Conservation (phyloP, 2,113 vertebrate species). For the Strix aluco region DNA sequence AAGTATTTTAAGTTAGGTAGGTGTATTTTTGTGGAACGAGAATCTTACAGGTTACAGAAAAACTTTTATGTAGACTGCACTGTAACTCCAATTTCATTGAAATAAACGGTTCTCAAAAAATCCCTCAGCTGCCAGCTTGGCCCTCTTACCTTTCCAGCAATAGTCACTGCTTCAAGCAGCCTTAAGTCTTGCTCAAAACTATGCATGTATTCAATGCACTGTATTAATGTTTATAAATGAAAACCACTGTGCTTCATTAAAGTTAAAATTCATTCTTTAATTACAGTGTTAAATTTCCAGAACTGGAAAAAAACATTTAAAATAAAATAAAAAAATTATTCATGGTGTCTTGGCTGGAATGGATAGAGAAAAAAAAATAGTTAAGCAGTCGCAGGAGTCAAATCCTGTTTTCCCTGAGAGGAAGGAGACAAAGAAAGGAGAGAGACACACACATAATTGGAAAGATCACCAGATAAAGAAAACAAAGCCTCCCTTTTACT, state of each 20-base stretch:
- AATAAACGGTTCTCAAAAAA: background rate
- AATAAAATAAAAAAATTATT: background rate
- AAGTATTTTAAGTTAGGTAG: background rate
- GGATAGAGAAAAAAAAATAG: background rate
- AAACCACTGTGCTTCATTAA: background rate
- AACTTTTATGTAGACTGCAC: background rate
- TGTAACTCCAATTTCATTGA: background rate
- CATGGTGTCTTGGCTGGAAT: background rate
- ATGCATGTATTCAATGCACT: background rate
- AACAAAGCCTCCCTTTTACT: background rate
- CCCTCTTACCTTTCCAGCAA: background rate
- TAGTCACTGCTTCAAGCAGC: background rate
- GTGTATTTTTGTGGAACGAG: background rate
- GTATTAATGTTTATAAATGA: background rate
- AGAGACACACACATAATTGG: background rate
- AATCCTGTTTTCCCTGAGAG: background rate
- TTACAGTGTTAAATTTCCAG: background rate
- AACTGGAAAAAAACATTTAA: background rate
- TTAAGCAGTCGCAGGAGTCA: background rate
- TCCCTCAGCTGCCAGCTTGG: background rate
- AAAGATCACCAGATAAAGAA: background rate
- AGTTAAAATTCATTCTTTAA: conserved; percentile 14
- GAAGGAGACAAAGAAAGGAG: background rate
- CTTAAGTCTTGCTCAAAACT: background rate
- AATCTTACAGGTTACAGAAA: background rate